Evolutionary conservation across 1,140 invertebrate genomes (phyloP), one percentile per base, ranked within the genome.

Genomic region (Mya arenaria): DNA sequence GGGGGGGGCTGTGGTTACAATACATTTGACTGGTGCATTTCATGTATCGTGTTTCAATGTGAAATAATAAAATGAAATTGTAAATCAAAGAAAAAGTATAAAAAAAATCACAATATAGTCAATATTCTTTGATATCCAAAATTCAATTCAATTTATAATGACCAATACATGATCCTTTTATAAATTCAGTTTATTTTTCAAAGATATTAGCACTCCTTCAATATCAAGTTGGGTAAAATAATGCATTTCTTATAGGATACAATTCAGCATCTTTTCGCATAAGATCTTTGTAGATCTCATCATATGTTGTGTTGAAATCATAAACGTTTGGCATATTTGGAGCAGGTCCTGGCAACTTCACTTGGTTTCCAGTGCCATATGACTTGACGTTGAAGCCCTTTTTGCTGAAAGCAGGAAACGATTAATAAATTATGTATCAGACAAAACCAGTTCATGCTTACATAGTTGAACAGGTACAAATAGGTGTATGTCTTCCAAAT

Each of bases 311-410:
- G 73, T 97, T 98, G 94, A 99, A 99, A 91, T 99, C 98, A 90
- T 99, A 99, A 79, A 99, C 95, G 93, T 99, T 99, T 13, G 99
- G 99, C 90, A 96, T 96, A 92, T 99, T 98, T 4, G 96, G 96
- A 10, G 98, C 96, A 77, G 97, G 96, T 52, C 99, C 99, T 56
- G 99, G 99, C 71, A 99, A 93, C 92, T 99, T 99, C 0, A 99
- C 94, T 82, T 94, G 92, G 90, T 98, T 98, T 30, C 99, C 99
- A 55, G 98, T 99, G 10, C 99, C 99, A 94, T 97, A 99, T 0
- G 98, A 99, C 90, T 97, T 95, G 0, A 99, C 98, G 89, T 96
- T 96, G 89, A 98, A 99, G 1, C 98, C 98, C 91, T 99, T 99
- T 94, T 99, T 99, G 71, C 96, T 96, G 91, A 85, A 94, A 94